Base-by-base conservation (phyloP, 2,888 invertebrate species). In the Candidula unifasciata region DNA sequence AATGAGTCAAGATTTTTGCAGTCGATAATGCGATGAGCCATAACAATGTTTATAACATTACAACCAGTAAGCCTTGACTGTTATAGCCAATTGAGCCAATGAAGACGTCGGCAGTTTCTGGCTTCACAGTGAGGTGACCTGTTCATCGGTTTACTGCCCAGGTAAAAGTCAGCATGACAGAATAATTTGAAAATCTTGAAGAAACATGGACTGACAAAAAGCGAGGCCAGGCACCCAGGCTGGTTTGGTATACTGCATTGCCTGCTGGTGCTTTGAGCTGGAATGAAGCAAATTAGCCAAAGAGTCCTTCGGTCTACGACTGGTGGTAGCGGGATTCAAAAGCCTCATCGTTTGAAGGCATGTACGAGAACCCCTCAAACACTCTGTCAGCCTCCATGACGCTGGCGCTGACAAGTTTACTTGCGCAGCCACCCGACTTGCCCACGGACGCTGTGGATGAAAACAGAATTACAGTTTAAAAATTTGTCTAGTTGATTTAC, bases 281-380 rank as follows among this genome's bases (percentile, higher is more conserved):
- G 21, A n/a, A 60, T 60, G 60, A 16, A 60, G 60, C 21, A 60
- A 60, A 5, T 60, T 6, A 54, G 21, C 18, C 24, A 21, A 18
- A 24, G 18, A 27, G 33, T 21, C 6, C 18, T 30, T 74, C 21
- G 30, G 3, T 10, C 21, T 74, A 54, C n/a, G 52, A 52, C 16
- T 74, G 73, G 18, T 74, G 73, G 27, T 64, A 35, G 33, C 21
- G 66, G 82, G 68, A 86, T 44, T 85, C 85, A 84, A 92, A 92
- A 27, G 90, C 90, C 87, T 92, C 92, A 80, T 92, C 91, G 80
- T 91, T 87, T 57, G 94, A 94, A 16, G 94, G 94, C 13, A 94
- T 95, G 86, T 95, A 95, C 1, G 95, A 95, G 90, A 95, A 95
- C 54, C 95, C 95, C 78, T 93, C 94, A 90, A 95, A 95, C 81